These are phyloP conservation scores for Dendrocincla tyrannina DNA, from an alignment of 2,797 vertebrate species.

Conservation along the genomic window DNA sequence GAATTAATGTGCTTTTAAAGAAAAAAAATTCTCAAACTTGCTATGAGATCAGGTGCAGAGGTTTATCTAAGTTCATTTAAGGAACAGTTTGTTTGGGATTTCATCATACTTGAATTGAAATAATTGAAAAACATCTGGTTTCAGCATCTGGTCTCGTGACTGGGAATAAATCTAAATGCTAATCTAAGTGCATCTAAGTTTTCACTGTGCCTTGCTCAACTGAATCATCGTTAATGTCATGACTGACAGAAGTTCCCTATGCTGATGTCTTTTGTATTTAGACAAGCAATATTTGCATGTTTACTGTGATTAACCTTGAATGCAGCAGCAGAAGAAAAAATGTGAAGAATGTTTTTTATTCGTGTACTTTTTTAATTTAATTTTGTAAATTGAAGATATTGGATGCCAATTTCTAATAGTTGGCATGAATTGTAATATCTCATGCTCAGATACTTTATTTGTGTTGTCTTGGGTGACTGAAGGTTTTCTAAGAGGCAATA, in stretches of 20 bases:
- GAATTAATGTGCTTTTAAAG: neutral
- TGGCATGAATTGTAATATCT: neutral
- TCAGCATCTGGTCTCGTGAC: neutral
- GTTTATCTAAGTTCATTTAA: neutral
- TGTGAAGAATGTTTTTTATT: neutral
- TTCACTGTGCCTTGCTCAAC: neutral
- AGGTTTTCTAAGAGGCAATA: neutral
- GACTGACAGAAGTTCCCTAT: neutral
- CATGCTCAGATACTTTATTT: neutral
- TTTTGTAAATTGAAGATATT: neutral
- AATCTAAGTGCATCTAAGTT: neutral
- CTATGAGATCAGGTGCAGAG: neutral
- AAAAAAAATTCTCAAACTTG: neutral
- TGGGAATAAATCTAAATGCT: neutral
- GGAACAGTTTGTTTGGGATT: neutral
- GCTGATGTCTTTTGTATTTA: neutral
- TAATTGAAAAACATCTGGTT: neutral
- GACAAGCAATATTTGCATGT: neutral
- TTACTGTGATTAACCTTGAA: neutral
- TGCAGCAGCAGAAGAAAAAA: neutral
- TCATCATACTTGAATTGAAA: neutral
- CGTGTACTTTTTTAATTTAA: neutral
- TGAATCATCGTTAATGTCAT: neutral
- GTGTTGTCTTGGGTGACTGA: neutral
- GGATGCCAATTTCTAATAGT: neutral